Evolutionary conservation across 2,797 vertebrate species (phyloP).

Genomic region (Bovichtus variegatus): DNA sequence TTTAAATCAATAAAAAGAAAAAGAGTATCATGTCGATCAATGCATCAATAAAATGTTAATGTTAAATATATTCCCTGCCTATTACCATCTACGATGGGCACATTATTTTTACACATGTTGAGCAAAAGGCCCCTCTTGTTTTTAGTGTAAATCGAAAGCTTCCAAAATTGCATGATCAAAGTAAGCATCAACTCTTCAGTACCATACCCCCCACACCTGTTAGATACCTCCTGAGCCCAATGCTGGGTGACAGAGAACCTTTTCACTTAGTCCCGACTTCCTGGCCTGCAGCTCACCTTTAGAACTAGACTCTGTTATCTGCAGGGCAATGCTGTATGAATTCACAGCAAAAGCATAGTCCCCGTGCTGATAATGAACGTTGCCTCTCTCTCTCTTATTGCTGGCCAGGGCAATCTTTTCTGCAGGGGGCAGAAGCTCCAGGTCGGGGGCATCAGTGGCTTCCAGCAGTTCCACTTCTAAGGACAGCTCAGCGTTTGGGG

Average conservation of each 20-base stretch:
- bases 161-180: neutral
- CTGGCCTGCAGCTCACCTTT: slow-evolving; percentile 86
- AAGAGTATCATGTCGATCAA: neutral
- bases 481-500: slow-evolving; percentile 84
- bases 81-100: neutral
- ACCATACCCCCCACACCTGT: neutral
- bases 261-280: neutral
- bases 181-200: neutral
- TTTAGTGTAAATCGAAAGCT: neutral
- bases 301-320: slow-evolving; percentile 90
- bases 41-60: neutral
- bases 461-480: slow-evolving; percentile 91
- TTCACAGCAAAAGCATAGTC: slow-evolving; percentile 95
- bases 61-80: neutral
- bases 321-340: slow-evolving; percentile 94
- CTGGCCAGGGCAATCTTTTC: slow-evolving; percentile 89
- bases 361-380: slow-evolving; percentile 91
- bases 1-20: too few species aligned
- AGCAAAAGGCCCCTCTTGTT: neutral
- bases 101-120: neutral
- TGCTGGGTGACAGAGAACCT: neutral
- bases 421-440: slow-evolving; percentile 89
- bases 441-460: slow-evolving; percentile 85
- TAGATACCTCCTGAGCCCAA: too few species aligned
- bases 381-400: slow-evolving; percentile 92